A percentile compares a stretch with the other conserved stretches of the same genome.
Conservation (phyloP, 2,797 vertebrate species). For the Mormyrus hasselquistii region DNA sequence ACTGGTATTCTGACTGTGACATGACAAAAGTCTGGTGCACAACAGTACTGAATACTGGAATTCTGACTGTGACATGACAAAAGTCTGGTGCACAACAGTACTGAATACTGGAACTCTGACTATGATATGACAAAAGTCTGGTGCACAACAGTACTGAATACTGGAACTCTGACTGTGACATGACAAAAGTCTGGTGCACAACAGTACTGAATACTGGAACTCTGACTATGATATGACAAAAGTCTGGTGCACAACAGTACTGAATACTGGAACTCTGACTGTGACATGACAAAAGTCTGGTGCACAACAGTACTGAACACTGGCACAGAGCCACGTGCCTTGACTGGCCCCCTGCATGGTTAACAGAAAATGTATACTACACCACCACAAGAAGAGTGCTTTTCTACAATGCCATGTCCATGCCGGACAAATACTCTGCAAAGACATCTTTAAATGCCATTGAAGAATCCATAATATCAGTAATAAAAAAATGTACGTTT, state of each 20-base stretch:
- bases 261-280: neutral
- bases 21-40: neutral
- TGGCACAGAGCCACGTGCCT: neutral
- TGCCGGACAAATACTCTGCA: neutral
- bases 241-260: neutral
- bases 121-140: neutral
- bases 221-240: neutral
- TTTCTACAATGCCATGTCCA: neutral
- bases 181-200: neutral
- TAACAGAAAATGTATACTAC: neutral
- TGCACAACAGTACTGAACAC: neutral
- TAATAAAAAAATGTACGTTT: neutral
- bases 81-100: too few species aligned
- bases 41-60: neutral
- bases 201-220: neutral
- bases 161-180: neutral
- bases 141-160: neutral
- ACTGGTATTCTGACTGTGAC: neutral
- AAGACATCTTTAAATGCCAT: neutral
- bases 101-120: too few species aligned
- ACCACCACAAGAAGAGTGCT: neutral
- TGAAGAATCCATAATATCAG: neutral
- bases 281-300: neutral
- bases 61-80: too few species aligned
- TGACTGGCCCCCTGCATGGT: neutral